These are phyloP conservation scores for Cyaniris semiargus DNA, from an alignment of 2,888 invertebrate species.

Conservation along the genomic window DNA sequence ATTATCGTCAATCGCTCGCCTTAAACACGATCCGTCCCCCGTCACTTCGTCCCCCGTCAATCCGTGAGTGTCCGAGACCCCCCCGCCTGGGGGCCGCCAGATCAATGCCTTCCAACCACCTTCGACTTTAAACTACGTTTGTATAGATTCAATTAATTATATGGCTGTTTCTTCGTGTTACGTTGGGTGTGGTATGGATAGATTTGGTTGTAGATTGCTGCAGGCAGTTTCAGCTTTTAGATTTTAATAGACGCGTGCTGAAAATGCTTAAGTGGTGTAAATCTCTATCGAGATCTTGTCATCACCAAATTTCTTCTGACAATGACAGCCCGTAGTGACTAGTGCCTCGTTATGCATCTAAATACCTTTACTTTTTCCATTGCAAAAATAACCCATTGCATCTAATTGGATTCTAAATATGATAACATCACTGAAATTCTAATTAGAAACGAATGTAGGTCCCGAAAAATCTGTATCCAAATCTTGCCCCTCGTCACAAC, in stretches of 20 bases:
- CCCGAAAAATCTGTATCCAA: conserved; percentile 1
- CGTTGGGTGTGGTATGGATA: not conserved
- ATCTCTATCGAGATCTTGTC: too few species aligned
- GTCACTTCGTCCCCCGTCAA: conserved; percentile 12
- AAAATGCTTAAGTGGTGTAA: too few species aligned
- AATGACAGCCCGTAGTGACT: not conserved
- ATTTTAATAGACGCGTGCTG: too few species aligned
- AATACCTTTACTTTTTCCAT: not conserved
- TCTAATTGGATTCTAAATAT: not conserved
- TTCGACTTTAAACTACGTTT: conserved; percentile 18
- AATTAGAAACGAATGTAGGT: conserved; percentile 9
- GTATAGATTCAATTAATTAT: conserved; percentile 28
- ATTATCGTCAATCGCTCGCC: conserved; percentile 27
- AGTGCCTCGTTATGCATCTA: not conserved
- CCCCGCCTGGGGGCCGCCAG: conserved; percentile 8
- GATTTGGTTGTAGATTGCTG: not conserved
- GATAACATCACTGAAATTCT: not conserved
- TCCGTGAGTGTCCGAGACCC: conserved; percentile 19
- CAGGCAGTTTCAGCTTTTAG: not conserved
- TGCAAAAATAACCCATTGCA: too few species aligned
- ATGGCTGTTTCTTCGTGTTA: not conserved
- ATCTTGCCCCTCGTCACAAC: conserved; percentile 13
- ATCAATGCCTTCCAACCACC: conserved; percentile 29
- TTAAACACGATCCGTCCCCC: conserved; percentile 26
- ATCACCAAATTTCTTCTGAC: too few species aligned